Evolutionary conservation across 2,888 invertebrate genomes (phyloP), one percentile per base, ranked within the genome.

Genomic region (Platerodrilus igneus): DNA sequence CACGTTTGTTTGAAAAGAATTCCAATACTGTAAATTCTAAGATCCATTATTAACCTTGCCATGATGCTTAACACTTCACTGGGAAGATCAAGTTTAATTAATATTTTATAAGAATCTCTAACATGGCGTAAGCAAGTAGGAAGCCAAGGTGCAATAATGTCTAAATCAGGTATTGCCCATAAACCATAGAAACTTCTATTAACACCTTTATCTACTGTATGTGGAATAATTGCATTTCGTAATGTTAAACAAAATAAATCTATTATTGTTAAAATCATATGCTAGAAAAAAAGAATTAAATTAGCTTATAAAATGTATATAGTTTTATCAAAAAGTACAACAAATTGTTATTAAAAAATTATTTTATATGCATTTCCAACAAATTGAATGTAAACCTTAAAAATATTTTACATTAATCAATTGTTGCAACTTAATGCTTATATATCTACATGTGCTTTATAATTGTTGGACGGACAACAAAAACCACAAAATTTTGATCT

Each of bases 11-110:
- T 86, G 39, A 95, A 82, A 48, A 93, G 77, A 44, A 85, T 83
- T 5, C 81, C 77, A 75, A 94, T 83, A 52, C 92, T 91, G 64
- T 89, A 85, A 37, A 89, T 74, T 48, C 92, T 79, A 57, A 94
- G 78, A 63, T 94, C 90, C 64, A 91, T 83, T 50, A 93, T 83
- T 25, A 94, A 77, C 49, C 79, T 80, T 57, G 87, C 85, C 32
- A 95, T 81, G 42, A 90, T 81, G 53, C 87, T 87, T 35, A 92
- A 71, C 3, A 90, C 89, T 67, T 94, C 92, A 36, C 82, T 83
- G 0, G 92, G 92, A 40, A 94, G 71, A 66, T 95, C 94, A 20
- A 93, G 71, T 41, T 85, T 81, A 50, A 91, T 81, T 13, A 95
- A 70, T 3, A 83, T 79, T 21, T 83, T 80, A 60, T 91, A 89